Conservation (phyloP, 2,113 vertebrate genomes). For the Galeopterus variegatus region DNA sequence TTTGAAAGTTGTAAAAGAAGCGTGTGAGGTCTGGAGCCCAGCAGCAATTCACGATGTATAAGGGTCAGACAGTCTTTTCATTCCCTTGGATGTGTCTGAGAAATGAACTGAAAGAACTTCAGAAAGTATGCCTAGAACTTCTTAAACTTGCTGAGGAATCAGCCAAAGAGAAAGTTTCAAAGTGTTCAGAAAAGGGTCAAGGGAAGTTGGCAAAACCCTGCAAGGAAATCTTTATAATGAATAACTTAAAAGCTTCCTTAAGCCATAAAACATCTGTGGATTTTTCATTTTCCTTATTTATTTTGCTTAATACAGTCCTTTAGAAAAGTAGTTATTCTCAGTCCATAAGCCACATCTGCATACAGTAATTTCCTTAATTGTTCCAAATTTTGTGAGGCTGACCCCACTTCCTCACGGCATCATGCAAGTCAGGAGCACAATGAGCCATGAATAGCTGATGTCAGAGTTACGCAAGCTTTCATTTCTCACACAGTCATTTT, state of each 20-base stretch:
- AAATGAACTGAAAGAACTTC: conserved; percentile 71
- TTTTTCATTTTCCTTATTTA: conserved; percentile 68
- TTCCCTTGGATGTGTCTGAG: background rate
- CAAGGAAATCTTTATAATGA: conserved; percentile 62
- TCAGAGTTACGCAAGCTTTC: conserved; percentile 75
- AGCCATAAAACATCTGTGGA: conserved; percentile 59
- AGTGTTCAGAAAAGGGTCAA: conserved; percentile 53
- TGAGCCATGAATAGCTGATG: conserved; percentile 68
- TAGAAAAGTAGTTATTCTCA: conserved; percentile 67
- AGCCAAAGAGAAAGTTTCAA: conserved; percentile 64
- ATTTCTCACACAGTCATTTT: conserved; percentile 80
- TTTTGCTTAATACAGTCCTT: conserved; percentile 56
- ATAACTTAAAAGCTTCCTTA: conserved; percentile 49
- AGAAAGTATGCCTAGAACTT: conserved; percentile 54
- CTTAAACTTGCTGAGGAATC: conserved; percentile 57
- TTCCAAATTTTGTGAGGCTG: conserved; percentile 64
- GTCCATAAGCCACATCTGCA: conserved; percentile 73
- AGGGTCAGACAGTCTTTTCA: conserved; percentile 63
- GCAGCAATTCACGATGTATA: background rate
- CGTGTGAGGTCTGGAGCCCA: background rate
- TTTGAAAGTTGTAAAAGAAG: conserved; percentile 60
- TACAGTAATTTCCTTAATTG: conserved; percentile 79
- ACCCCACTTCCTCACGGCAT: conserved; percentile 61
- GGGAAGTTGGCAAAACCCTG: background rate
- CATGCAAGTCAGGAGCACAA: conserved; percentile 62